Evolutionary conservation across 2,797 vertebrate genomes (phyloP).

Genomic region (Lithobates pipiens): DNA sequence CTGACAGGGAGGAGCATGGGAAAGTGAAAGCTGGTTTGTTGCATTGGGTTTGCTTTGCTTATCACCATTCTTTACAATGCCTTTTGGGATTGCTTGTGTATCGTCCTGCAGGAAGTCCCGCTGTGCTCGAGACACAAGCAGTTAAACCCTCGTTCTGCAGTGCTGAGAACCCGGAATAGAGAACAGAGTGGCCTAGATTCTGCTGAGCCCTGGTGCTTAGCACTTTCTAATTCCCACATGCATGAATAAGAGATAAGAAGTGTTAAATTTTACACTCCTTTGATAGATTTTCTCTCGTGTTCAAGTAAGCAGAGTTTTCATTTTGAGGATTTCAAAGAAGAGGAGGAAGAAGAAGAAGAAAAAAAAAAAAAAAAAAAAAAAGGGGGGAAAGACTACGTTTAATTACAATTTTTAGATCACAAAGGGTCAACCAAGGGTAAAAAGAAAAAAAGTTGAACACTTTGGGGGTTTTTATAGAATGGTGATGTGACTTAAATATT

Average conservation of each 20-base stretch:
- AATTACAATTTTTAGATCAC: background rate
- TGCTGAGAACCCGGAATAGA: background rate
- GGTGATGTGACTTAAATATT: too few species aligned
- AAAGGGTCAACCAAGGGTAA: too few species aligned
- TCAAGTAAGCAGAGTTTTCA: background rate
- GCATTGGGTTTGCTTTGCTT: too few species aligned
- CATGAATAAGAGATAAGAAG: slow-evolving; percentile 30
- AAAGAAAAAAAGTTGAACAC: too few species aligned
- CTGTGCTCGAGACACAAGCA: too few species aligned
- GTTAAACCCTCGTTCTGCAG: background rate
- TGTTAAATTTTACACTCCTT: background rate
- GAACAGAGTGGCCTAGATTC: slow-evolving; percentile 14
- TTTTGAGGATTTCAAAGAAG: background rate
- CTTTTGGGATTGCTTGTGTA: too few species aligned
- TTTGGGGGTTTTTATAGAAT: too few species aligned
- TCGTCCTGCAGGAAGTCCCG: too few species aligned
- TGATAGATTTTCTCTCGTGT: background rate
- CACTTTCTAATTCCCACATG: background rate
- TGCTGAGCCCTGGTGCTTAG: background rate
- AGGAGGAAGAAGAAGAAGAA: background rate
- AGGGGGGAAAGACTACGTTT: background rate
- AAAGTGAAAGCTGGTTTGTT: too few species aligned
- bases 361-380: background rate
- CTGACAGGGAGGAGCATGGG: too few species aligned
- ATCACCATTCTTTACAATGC: too few species aligned